Evolutionary conservation across 1,140 invertebrate genomes (phyloP), one percentile per base, ranked within the genome.

Genomic region (Drosophila prosaltans): DNA sequence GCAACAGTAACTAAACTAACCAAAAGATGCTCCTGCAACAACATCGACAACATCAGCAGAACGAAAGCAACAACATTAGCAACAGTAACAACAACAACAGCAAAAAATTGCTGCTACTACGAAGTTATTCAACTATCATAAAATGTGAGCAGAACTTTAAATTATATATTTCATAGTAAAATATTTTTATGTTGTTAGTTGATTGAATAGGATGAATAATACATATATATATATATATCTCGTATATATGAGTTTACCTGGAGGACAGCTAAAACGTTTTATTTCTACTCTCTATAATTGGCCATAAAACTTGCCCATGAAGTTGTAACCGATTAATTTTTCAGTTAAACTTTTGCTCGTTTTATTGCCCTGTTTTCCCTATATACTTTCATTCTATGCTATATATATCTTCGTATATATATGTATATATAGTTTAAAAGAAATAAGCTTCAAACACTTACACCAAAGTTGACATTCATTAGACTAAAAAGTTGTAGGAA

Each of bases 401-500:
- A 67, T 67, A 73, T 71, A 36, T 10, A 24, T 28, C 41, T 7
- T 16, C 16, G 16, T 45, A 16, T 48, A 48, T 48, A 48, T 24
- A 3, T 24, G 24, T 43, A 3, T 16, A 45, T 5, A 6, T 36
- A 36, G 32, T 36, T 36, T 36, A 36, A 36, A 21, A 48, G 21
- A 51, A 51, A 26, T 51, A 51, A 51, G 54, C 54, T 63, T 39
- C 21, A 28, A 69, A 71, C 68, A 55, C 74, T 74, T 65, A 45
- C 69, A 79, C 65, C 72, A 64, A 80, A 77, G 81, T 83, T 83
- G 81, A 83, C 81, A 84, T 83, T 83, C 81, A 83, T 83, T 83
- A 84, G 54, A 75, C 69, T 28, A 48, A 66, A 71, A 73, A 70
- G 40, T 65, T 69, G 62, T 45, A 51, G 41, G 41, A 43, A 45